Percentiles rank a stretch among this genome's conserved stretches.
These are phyloP conservation scores for Ricordea florida DNA, from an alignment of 92 coral and sea anemone genomes.

Conservation along the genomic window DNA sequence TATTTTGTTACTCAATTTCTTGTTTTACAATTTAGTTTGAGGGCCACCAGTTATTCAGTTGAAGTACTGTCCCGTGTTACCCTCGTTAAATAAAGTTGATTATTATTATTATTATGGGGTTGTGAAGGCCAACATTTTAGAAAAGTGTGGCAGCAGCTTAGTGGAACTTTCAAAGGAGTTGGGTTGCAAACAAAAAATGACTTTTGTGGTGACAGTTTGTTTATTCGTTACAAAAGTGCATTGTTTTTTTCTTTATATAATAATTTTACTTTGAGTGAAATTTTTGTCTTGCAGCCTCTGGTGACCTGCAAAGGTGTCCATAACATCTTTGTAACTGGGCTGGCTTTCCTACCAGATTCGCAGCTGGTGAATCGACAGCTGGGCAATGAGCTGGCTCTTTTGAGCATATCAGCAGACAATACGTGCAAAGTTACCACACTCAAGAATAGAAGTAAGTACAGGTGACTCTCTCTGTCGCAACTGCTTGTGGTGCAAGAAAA, in stretches of 20 bases:
- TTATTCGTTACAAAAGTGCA: not conserved
- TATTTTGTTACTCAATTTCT: too few relatives aligned
- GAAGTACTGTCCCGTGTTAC: too few relatives aligned
- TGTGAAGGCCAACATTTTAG: too few relatives aligned
- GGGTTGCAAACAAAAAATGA: too few relatives aligned
- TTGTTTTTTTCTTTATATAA: not conserved
- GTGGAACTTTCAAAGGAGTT: too few relatives aligned
- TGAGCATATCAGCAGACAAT: conserved; percentile 97
- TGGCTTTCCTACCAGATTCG: conserved; percentile 83
- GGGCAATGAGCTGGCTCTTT: conserved; percentile 81
- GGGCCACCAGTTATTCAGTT: too few relatives aligned
- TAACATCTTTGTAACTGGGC: conserved; percentile 95
- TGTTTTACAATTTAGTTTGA: too few relatives aligned
- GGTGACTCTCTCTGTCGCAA: not conserved
- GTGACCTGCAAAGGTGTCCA: conserved; percentile 82
- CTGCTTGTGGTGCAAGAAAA: too few relatives aligned
- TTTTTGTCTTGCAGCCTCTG: conserved; percentile 66
- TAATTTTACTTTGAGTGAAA: not conserved
- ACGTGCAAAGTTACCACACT: conserved; percentile 91
- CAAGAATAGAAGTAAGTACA: conserved; percentile 74
- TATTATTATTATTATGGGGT: too few relatives aligned
- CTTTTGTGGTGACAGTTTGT: too few relatives aligned
- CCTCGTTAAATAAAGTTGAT: too few relatives aligned
- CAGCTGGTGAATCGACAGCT: conserved; percentile 72
- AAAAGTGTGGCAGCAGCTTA: too few relatives aligned